Evolutionary conservation across 1,140 invertebrate genomes (phyloP).

Genomic region (Phenacoccus solenopsis): DNA sequence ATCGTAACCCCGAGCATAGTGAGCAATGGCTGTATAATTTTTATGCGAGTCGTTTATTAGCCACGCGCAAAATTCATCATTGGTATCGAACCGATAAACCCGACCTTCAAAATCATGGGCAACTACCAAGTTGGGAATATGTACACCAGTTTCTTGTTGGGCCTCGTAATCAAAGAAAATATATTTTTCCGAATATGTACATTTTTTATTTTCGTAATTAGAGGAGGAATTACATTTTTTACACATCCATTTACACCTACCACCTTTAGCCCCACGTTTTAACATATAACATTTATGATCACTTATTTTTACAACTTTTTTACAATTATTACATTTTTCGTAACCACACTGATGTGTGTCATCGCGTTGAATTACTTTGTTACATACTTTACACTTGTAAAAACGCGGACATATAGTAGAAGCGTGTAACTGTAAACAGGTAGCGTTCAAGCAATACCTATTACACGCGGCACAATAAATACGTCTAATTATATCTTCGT

Average conservation of each 20-base stretch:
- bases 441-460: conserved; percentile 1
- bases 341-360: neutral
- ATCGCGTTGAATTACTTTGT: neutral
- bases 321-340: neutral
- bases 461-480: conserved; percentile 10
- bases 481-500: neutral
- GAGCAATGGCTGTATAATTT: conserved; percentile 17
- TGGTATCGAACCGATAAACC: neutral
- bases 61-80: conserved; percentile 18
- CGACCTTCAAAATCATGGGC: conserved; percentile 9
- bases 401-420: neutral
- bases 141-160: conserved; percentile 7
- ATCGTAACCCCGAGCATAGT: conserved; percentile 10
- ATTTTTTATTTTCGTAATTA: conserved; percentile 6
- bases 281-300: no score
- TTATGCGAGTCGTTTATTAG: conserved; percentile 6
- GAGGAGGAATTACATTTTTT: no score
- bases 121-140: conserved; percentile 15
- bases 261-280: no score
- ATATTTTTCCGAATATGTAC: conserved; percentile 17
- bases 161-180: conserved; percentile 18
- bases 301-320: no score
- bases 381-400: conserved; percentile 9
- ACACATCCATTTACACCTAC: no score
- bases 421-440: neutral